Conservation (phyloP, 2,797 vertebrate species). For the Gambusia yucatana region DNA sequence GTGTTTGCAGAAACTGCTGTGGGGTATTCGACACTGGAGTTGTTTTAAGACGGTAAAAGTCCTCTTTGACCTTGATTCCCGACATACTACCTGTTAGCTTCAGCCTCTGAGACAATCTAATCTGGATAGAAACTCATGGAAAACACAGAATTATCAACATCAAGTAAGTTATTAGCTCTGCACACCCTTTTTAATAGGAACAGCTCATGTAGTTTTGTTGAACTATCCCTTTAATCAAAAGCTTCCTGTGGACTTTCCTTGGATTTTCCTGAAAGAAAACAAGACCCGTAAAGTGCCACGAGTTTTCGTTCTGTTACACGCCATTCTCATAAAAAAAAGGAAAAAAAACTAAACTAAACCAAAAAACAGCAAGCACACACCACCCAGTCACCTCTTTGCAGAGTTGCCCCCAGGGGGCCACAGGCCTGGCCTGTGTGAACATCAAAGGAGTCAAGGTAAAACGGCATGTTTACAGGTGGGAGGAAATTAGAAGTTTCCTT, state of each 20-base stretch:
- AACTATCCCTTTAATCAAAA: constrained; percentile 7
- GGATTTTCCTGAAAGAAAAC: constrained; percentile 22
- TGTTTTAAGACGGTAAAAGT: neutral
- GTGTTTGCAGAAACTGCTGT: neutral
- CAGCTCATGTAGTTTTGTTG: neutral
- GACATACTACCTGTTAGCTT: neutral
- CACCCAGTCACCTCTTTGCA: constrained; percentile 71
- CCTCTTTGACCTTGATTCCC: neutral
- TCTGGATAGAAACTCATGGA: neutral
- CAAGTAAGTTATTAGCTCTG: neutral
- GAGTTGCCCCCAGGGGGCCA: constrained; percentile 64
- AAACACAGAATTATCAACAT: neutral
- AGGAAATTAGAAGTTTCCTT: constrained; percentile 83
- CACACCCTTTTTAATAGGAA: neutral
- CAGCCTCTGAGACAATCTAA: neutral
- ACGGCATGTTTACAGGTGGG: constrained; percentile 80
- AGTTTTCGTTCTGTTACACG: constrained; percentile 68
- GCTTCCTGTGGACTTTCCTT: constrained; percentile 17
- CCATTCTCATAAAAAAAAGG: constrained; percentile 59
- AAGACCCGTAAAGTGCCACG: constrained; percentile 52
- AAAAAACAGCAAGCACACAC: constrained; percentile 42
- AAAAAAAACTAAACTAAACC: constrained; percentile 34
- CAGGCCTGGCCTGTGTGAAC: constrained; percentile 77
- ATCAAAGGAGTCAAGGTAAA: constrained; percentile 79
- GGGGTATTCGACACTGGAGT: neutral